Evolutionary conservation across 2,113 vertebrate genomes (phyloP).

Genomic region (Xerus inauris): DNA sequence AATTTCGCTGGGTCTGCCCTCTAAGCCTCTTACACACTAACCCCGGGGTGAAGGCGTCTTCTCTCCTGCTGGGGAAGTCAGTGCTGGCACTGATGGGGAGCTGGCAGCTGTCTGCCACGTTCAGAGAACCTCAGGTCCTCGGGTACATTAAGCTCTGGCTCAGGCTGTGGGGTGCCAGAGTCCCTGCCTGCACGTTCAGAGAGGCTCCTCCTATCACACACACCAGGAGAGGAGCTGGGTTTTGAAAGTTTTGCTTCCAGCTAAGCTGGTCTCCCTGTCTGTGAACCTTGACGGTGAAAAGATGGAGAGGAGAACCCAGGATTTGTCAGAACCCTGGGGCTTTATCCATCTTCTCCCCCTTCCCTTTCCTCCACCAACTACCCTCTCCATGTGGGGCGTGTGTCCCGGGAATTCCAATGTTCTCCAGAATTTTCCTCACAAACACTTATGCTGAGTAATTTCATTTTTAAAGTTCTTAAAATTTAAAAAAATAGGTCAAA

Average conservation of each 20-base stretch:
- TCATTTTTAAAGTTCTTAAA: slow-evolving; percentile 43
- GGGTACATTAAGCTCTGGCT: background rate
- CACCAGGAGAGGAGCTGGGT: background rate
- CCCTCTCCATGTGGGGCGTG: accelerated
- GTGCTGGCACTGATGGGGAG: background rate
- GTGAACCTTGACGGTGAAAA: background rate
- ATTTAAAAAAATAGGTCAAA: background rate
- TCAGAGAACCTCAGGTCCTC: background rate
- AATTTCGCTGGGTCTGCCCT: background rate
- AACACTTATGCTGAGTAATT: background rate
- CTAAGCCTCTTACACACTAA: background rate
- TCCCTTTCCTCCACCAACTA: background rate
- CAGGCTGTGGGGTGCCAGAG: background rate
- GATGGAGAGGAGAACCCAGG: background rate
- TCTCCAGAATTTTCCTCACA: background rate
- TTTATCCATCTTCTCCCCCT: background rate
- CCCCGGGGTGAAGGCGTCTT: background rate
- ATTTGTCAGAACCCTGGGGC: background rate
- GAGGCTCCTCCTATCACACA: background rate
- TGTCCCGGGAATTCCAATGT: background rate
- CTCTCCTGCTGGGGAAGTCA: accelerated
- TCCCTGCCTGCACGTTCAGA: background rate
- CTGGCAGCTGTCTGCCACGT: background rate
- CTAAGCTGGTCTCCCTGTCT: background rate
- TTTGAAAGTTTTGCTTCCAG: background rate